These are phyloP conservation scores for Littorina saxatilis DNA, from an alignment of 1,140 invertebrate species.

Conservation along the genomic window DNA sequence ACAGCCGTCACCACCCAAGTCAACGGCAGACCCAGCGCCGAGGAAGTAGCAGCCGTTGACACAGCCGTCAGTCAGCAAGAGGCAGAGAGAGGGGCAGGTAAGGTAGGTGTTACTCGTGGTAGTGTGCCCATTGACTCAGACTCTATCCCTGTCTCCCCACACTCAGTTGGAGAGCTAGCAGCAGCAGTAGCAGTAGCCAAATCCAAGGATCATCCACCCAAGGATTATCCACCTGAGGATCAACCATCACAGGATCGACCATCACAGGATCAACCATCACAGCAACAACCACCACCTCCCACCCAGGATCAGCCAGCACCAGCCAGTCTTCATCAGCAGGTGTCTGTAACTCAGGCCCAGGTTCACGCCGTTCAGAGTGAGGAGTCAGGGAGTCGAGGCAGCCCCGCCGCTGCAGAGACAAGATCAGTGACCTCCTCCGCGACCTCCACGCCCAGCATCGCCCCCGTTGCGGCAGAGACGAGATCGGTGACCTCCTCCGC, in stretches of 20 bases:
- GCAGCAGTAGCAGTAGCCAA: background rate
- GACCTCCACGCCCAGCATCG: background rate
- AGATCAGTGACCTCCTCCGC: background rate
- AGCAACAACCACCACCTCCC: background rate
- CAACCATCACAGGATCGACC: background rate
- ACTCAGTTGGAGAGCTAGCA: background rate
- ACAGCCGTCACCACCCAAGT: background rate
- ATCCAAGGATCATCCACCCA: background rate
- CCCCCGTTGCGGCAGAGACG: background rate
- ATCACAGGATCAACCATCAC: background rate
- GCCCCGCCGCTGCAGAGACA: background rate
- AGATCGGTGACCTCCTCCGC: background rate
- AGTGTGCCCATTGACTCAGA: background rate
- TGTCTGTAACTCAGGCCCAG: slow-evolving; percentile 23
- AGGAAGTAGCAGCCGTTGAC: background rate
- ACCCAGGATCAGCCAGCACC: background rate
- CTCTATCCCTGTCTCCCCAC: background rate
- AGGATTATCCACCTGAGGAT: no score
- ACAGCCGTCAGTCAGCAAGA: background rate
- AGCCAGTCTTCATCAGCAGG: background rate
- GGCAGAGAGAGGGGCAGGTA: background rate
- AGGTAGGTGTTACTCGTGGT: slow-evolving; percentile 16
- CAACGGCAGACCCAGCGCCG: background rate
- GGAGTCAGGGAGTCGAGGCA: background rate
- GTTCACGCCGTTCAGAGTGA: background rate